Conservation (phyloP, 2,888 invertebrate genomes). For the Melolontha melolontha region DNA sequence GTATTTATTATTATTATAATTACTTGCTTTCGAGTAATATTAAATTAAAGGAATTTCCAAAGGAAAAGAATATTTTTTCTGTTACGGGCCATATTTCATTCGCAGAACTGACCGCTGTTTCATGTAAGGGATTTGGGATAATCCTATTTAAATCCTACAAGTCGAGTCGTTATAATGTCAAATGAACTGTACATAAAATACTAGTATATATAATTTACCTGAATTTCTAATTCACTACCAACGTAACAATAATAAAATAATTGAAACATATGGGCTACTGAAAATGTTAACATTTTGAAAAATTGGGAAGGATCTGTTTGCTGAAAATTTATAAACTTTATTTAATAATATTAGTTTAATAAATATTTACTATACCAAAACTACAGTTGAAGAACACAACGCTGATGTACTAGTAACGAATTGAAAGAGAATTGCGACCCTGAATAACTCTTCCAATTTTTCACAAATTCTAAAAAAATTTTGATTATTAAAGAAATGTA, state of each 20-base stretch:
- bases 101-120: too few species aligned
- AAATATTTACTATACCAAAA: constrained; percentile 25
- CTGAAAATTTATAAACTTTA: constrained; percentile 7
- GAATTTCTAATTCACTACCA: constrained; percentile 28
- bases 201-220: constrained; percentile 27
- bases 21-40: too few species aligned
- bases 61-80: too few species aligned
- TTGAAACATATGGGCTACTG: constrained; percentile 33
- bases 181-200: too few species aligned
- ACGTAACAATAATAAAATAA: constrained; percentile 41
- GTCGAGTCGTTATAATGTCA: too few species aligned
- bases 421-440: constrained; percentile 44
- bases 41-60: too few species aligned
- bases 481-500: too few species aligned
- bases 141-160: too few species aligned
- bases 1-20: too few species aligned
- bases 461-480: constrained; percentile 44
- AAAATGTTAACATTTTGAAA: constrained; percentile 23
- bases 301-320: constrained; percentile 10
- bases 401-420: constrained; percentile 44
- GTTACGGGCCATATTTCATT: too few species aligned
- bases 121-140: too few species aligned
- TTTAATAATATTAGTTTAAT: not conserved
- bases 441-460: constrained; percentile 45
- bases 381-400: constrained; percentile 46